Evolutionary conservation across 2,797 vertebrate species (phyloP).

Genomic region (Megaceryle alcyon): DNA sequence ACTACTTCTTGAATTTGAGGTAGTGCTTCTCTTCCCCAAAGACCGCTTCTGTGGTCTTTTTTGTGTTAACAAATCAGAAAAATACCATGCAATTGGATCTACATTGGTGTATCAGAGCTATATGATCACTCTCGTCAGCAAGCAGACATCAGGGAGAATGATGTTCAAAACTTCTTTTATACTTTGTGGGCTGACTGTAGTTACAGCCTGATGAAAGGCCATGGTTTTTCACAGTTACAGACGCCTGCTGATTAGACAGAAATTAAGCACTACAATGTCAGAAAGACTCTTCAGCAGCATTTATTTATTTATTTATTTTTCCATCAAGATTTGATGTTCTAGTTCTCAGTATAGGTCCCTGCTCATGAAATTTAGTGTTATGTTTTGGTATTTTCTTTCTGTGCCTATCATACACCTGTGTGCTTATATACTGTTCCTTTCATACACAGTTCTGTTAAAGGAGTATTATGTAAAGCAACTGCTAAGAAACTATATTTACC

Average conservation of each 20-base stretch:
- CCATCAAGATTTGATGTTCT: neutral
- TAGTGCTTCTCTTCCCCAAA: neutral
- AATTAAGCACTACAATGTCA: neutral
- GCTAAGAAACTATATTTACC: neutral
- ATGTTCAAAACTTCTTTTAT: neutral
- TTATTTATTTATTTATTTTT: neutral
- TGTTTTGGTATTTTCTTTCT: neutral
- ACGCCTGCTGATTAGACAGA: neutral
- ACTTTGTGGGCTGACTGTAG: neutral
- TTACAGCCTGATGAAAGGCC: slow-evolving; percentile 42
- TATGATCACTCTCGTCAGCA: neutral
- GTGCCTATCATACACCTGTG: neutral
- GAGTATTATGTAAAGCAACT: neutral
- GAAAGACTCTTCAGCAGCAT: neutral
- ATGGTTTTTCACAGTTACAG: neutral
- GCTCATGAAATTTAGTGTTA: neutral
- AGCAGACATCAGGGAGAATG: neutral
- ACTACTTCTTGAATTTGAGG: neutral
- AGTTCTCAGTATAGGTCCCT: neutral
- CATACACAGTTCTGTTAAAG: neutral
- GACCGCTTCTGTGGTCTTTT: neutral
- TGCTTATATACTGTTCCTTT: neutral
- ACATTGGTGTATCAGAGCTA: neutral
- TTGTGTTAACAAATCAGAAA: neutral
- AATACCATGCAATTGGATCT: neutral